Conservation (phyloP, 2,888 invertebrate genomes). For the Pycnomerus fuliginosus region DNA sequence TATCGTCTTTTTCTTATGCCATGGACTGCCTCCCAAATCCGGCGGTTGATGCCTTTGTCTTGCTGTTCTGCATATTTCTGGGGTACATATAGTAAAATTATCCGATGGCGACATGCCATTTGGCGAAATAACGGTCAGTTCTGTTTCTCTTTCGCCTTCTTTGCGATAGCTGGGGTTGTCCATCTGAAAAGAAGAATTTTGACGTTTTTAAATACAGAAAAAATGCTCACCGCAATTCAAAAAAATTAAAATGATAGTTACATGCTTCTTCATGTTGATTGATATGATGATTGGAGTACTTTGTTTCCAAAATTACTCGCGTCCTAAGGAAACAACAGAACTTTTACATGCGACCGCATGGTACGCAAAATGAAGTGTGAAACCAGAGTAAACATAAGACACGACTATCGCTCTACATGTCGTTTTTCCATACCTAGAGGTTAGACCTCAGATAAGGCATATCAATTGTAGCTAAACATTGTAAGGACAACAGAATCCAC, state of each 20-base stretch:
- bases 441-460: slow-evolving; percentile 19
- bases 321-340: background rate
- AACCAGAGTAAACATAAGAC: slow-evolving; percentile 9
- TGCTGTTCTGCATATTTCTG: slow-evolving; percentile 49
- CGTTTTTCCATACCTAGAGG: slow-evolving; percentile 13
- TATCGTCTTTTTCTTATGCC: slow-evolving; percentile 56
- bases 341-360: slow-evolving; percentile 15
- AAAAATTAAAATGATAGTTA: slow-evolving; percentile 4
- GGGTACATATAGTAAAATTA: slow-evolving; percentile 34
- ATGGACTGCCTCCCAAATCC: slow-evolving; percentile 54
- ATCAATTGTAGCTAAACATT: too few species aligned
- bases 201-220: background rate
- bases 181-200: slow-evolving; percentile 51
- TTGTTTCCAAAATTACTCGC: background rate
- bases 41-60: slow-evolving; percentile 45
- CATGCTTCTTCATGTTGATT: slow-evolving; percentile 7
- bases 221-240: background rate
- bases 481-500: too few species aligned
- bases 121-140: slow-evolving; percentile 6
- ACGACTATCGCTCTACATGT: slow-evolving; percentile 5
- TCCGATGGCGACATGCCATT: background rate
- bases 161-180: slow-evolving; percentile 50
- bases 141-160: slow-evolving; percentile 43
- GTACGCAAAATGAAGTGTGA: slow-evolving; percentile 8
- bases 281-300: slow-evolving; percentile 1